These are phyloP conservation scores for Spermophilus dauricus DNA, from an alignment of 2,113 vertebrate genomes.

Conservation along the genomic window DNA sequence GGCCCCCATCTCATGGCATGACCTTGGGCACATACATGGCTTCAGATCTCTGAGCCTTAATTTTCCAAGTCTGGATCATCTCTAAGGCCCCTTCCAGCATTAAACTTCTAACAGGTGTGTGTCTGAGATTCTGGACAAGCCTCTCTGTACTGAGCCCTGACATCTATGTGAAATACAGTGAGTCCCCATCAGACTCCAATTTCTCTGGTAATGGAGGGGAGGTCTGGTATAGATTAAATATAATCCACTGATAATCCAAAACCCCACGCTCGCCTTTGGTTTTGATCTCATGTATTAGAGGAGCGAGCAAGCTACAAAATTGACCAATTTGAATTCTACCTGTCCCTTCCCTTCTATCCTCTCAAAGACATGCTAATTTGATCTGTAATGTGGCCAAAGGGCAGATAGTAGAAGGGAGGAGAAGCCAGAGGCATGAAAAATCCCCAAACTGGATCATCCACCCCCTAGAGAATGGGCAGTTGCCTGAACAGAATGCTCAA, in stretches of 20 bases:
- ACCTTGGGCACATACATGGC: background rate
- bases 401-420: conserved; percentile 83
- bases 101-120: background rate
- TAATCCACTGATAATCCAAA: conserved; percentile 75
- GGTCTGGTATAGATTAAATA: conserved; percentile 65
- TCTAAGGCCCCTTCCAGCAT: background rate
- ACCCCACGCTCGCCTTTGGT: conserved; percentile 55
- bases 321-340: conserved; percentile 80
- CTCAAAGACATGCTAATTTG: conserved; percentile 82
- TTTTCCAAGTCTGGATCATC: conserved; percentile 18
- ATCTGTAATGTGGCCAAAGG: conserved; percentile 82
- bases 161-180: background rate
- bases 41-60: background rate
- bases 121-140: conserved; percentile 51
- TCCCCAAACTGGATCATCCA: conserved; percentile 83
- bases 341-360: conserved; percentile 76
- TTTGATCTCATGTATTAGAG: conserved; percentile 74
- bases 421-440: conserved; percentile 85
- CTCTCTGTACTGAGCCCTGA: background rate
- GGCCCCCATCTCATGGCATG: background rate
- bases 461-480: conserved; percentile 76
- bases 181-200: conserved; percentile 3
- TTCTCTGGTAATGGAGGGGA: conserved; percentile 53
- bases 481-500: conserved; percentile 73
- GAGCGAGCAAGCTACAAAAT: conserved; percentile 50